Evolutionary conservation across 2,797 vertebrate genomes (phyloP), one percentile per base, ranked within the genome.

Genomic region (Alca torda): DNA sequence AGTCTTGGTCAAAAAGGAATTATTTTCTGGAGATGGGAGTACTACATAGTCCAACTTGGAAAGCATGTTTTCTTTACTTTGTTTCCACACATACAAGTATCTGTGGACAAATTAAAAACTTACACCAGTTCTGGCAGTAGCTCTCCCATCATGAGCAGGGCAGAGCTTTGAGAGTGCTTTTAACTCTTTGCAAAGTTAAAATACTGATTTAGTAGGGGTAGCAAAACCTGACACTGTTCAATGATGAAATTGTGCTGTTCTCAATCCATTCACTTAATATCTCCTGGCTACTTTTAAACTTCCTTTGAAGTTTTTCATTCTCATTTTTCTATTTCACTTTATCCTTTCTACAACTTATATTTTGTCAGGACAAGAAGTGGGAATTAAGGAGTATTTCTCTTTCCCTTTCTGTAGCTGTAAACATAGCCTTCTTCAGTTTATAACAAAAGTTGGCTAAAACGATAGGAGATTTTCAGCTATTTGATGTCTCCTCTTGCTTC

Each of bases 261-360:
- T 77, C 37, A 72, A 48, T 41, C 16, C 39, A 56, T 64, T 67
- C 33, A 51, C 33, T 81, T 81, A 57, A 61, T 46, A 26, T 54
- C 31, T 84, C 33, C 69, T 67, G 45, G 81, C 37, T 93, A 51
- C 67, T 75, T 90, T 51, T 79, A 86, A 67, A 54, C 91, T 92
- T 96, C 33, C 74, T 90, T 93, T 83, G 37, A 95, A 76, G 67
- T 35, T 75, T 86, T 95, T 65, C 64, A 57, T 93, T 84, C 54
- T 94, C 50, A 81, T 94, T 97, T 90, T 65, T 41, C 69, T 25
- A 17, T 60, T 96, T 73, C 15, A 48, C 16, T 89, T 95, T 43
- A 82, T 84, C 83, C n/a, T 91, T 95, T 96, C 54, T 87, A 91
- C 56, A 69, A 77, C 74, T 92, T 90, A 90, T 54, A 93, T 26